Conservation (phyloP, 2,113 vertebrate species). For the Cairina moschata region DNA sequence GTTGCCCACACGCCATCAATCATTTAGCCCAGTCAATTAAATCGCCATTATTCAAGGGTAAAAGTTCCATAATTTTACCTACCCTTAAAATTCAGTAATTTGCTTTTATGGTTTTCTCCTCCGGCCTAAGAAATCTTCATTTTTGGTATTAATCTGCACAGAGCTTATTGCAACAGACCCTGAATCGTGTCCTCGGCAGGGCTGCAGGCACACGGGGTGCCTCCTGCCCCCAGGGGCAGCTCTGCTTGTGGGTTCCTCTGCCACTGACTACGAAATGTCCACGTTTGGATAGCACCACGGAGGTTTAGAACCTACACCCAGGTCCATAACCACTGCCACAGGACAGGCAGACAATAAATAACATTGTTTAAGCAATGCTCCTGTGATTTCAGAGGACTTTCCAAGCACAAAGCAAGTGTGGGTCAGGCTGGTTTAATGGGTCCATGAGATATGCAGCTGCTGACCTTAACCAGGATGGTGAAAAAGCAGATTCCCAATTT, state of each 20-base stretch:
- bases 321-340: neutral
- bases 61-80: neutral
- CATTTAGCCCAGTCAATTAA: slow-evolving; percentile 44
- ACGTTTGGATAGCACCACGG: neutral
- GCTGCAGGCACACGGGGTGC: neutral
- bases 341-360: neutral
- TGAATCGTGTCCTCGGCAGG: neutral
- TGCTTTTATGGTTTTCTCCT: neutral
- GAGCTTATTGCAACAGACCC: neutral
- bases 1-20: slow-evolving; percentile 52
- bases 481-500: neutral
- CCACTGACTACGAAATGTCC: fast-evolving
- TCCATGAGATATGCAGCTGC: fast-evolving
- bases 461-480: neutral
- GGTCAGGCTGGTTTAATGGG: neutral
- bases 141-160: neutral
- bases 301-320: neutral
- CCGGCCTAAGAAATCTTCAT: neutral
- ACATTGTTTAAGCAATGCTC: neutral
- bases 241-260: neutral
- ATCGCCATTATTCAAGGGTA: slow-evolving; percentile 24
- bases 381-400: neutral
- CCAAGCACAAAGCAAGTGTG: neutral
- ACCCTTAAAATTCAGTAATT: slow-evolving; percentile 12
- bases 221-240: neutral